phyloP scores from a whole-genome alignment of 2,797 vertebrate species.

The Bucorvus abyssinicus region DNA sequence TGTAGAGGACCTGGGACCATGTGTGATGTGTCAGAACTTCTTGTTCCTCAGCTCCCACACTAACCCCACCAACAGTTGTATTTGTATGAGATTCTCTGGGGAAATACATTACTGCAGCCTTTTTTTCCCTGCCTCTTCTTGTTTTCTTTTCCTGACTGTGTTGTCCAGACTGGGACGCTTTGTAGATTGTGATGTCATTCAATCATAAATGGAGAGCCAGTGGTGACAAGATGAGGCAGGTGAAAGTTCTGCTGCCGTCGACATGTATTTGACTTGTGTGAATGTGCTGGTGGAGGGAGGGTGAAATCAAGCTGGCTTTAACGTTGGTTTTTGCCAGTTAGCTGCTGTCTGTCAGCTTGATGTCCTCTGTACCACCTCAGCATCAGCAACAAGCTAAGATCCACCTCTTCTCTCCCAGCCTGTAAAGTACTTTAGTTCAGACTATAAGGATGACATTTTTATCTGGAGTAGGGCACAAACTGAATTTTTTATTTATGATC shows the following conservation, averaged over 20 bases:
- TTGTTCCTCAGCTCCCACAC: neutral
- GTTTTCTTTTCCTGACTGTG: neutral
- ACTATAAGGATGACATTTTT: neutral
- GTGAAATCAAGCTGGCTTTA: neutral
- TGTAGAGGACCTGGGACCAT: neutral
- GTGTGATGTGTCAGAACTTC: neutral
- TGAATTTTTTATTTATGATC: neutral
- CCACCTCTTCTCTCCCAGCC: neutral
- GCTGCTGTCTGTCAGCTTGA: neutral
- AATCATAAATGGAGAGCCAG: neutral
- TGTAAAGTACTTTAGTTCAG: neutral
- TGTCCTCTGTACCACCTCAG: neutral
- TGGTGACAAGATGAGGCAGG: neutral
- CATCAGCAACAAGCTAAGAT: neutral
- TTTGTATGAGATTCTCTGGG: neutral
- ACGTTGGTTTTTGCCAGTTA: neutral
- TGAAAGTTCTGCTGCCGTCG: neutral
- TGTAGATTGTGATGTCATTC: neutral
- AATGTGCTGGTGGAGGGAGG: neutral
- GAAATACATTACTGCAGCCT: neutral
- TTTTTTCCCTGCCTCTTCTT: fast-evolving
- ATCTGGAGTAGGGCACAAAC: neutral
- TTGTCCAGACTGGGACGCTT: neutral
- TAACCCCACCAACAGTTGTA: neutral
- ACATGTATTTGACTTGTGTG: neutral